Percentiles rank a stretch among this genome's conserved stretches.
Evolutionary conservation across 1,140 invertebrate genomes (phyloP).

Genomic region (Trichoplusia ni): DNA sequence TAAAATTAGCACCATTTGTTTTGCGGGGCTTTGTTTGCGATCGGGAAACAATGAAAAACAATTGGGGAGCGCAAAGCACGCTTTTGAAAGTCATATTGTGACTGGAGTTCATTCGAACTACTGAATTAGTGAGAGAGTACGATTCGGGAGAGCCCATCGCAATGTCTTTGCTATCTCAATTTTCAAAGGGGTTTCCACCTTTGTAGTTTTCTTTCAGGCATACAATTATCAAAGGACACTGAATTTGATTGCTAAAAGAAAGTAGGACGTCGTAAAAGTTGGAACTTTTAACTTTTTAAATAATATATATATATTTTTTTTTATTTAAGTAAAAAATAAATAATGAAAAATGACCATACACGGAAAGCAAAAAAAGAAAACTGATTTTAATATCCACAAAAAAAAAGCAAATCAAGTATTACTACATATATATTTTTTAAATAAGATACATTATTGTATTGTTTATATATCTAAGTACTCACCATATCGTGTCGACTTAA

Average conservation of each 20-base stretch:
- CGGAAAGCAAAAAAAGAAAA: no score
- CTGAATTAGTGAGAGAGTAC: not conserved
- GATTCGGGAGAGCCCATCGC: not conserved
- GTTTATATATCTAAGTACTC: not conserved
- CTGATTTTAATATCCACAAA: no score
- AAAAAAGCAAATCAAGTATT: no score
- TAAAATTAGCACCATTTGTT: no score
- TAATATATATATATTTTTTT: no score
- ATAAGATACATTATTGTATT: not conserved
- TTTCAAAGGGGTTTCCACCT: slow-evolving; percentile 24
- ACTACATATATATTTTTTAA: no score
- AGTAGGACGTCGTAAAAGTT: not conserved
- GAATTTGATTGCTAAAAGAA: slow-evolving; percentile 27
- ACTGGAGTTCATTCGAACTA: not conserved
- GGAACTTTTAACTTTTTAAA: not conserved
- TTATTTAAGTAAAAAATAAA: no score
- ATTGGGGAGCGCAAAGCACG: not conserved
- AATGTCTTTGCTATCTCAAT: slow-evolving; percentile 10
- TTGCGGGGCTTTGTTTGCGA: no score
- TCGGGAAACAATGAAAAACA: not conserved
- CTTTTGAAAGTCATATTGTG: not conserved
- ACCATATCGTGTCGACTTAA: slow-evolving; percentile 26
- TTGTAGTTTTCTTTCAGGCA: slow-evolving; percentile 20
- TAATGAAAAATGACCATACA: no score
- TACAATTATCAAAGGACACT: slow-evolving; percentile 29